Evolutionary conservation across 2,113 vertebrate species (phyloP), one percentile per base, ranked within the genome.

Genomic region (Amphiprion percula): DNA sequence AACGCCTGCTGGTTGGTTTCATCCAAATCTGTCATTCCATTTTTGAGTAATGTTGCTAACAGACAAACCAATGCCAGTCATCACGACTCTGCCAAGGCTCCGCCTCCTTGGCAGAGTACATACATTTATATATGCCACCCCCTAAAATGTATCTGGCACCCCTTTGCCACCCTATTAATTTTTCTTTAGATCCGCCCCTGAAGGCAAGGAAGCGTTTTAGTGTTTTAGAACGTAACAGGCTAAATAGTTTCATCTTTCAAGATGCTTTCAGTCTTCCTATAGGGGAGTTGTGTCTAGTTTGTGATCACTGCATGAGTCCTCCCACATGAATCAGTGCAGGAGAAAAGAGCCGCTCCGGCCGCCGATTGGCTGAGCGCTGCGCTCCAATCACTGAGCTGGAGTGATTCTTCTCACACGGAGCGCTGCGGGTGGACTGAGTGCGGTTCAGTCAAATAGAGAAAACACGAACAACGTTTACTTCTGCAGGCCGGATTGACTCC

Each of bases 301-400:
- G 4, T 7, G 5, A 33, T 5, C 1, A 9, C 3, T n/a, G 12
- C 15, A 15, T 17, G 28, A 33, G 4, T 54, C 80, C 77, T 53
- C 81, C 79, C 77, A 73, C 28, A 26, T 64, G 88, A 91, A 90
- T 93, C 91, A 81, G 79, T 55, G 90, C 49, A 0, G 4, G 30
- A n/a, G 11, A 24, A 17, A 70, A 58, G 19, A 84, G 83, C 1
- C 90, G 86, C 86, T 91, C 77, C 58, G 0, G 2, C 53, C 59
- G 49, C 69, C 90, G 87, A 92, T 92, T 92, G 90, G 91, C 82
- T 88, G 11, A n/a, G 37, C 41, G 47, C 59, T 50, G 54, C 50
- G 79, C 76, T 77, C 86, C 88, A 88, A 90, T 77, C 87, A 89
- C 74, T 33, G 87, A 23, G 53, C 79, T 16, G 79, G 30, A 74